These are phyloP conservation scores for Craseonycteris thonglongyai DNA, from an alignment of 2,113 vertebrate species.

Conservation along the genomic window DNA sequence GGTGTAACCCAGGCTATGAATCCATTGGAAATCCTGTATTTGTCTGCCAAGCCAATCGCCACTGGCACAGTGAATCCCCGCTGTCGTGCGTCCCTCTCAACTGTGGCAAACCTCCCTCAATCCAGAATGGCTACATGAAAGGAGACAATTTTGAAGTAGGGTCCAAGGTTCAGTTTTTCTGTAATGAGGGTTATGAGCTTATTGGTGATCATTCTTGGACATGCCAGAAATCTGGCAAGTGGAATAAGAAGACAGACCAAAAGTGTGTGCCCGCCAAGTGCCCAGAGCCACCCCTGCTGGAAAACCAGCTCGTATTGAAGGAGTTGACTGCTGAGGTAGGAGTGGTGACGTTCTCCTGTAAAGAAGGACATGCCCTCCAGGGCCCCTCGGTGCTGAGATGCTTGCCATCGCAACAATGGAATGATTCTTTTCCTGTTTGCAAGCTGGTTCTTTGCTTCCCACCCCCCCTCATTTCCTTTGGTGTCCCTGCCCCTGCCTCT, in stretches of 20 bases:
- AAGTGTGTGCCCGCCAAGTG: slow-evolving; percentile 91
- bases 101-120: slow-evolving; percentile 87
- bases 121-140: slow-evolving; percentile 84
- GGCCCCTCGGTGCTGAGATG: slow-evolving; percentile 89
- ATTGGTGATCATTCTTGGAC: slow-evolving; percentile 88
- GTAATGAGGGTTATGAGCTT: slow-evolving; percentile 93
- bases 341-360: slow-evolving; percentile 89
- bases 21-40: slow-evolving; percentile 84
- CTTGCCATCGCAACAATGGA: slow-evolving; percentile 89
- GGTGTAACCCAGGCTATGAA: slow-evolving; percentile 87
- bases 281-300: slow-evolving; percentile 89
- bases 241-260: slow-evolving; percentile 86
- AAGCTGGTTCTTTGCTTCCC: slow-evolving; percentile 86
- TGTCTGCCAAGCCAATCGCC: slow-evolving; percentile 92
- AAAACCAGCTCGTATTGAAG: slow-evolving; percentile 91
- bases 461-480: slow-evolving; percentile 90
- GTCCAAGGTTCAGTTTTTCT: slow-evolving; percentile 89
- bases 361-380: slow-evolving; percentile 88
- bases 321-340: slow-evolving; percentile 84
- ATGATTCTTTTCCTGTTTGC: slow-evolving; percentile 93
- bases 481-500: slow-evolving; percentile 78
- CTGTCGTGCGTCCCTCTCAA: slow-evolving; percentile 87
- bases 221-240: slow-evolving; percentile 91
- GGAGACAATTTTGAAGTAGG: slow-evolving; percentile 90
- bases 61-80: slow-evolving; percentile 89